Evolutionary conservation across 1,140 invertebrate species (phyloP).

Genomic region (Tribolium madens): DNA sequence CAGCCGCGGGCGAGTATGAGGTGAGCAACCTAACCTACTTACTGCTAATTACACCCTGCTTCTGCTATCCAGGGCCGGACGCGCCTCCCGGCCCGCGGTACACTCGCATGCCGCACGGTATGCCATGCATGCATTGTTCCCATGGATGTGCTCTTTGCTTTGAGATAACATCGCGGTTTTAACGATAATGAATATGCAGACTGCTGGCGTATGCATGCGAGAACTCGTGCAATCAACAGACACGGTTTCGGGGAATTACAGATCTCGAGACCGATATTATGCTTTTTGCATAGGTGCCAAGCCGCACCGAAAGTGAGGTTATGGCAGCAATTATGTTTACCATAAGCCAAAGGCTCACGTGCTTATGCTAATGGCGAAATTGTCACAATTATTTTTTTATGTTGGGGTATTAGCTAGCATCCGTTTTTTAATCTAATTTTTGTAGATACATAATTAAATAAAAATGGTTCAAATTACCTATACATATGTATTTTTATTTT

Average conservation of each 20-base stretch:
- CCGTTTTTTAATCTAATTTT: too few relatives aligned
- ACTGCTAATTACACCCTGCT: constrained; percentile 59
- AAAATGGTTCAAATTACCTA: too few relatives aligned
- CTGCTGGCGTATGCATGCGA: not conserved
- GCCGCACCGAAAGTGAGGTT: constrained; percentile 29
- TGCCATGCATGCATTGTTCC: constrained; percentile 40
- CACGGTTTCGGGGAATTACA: too few relatives aligned
- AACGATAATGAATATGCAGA: not conserved
- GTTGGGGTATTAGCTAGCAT: too few relatives aligned
- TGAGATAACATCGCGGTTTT: not conserved
- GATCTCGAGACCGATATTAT: not conserved
- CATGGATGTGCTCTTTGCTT: constrained; percentile 41
- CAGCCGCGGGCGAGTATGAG: constrained; percentile 62
- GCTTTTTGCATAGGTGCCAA: not conserved
- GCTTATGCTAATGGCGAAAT: not conserved
- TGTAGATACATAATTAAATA: too few relatives aligned
- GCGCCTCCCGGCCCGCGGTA: constrained; percentile 1
- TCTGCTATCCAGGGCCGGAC: constrained; percentile 48
- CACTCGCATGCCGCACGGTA: not conserved
- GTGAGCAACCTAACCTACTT: constrained; percentile 63
- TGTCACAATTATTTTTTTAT: too few relatives aligned
- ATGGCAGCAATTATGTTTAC: constrained; percentile 22
- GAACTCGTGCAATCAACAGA: not conserved
- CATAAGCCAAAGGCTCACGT: constrained; percentile 7
- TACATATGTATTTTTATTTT: too few relatives aligned